Percentiles rank a stretch among this genome's conserved stretches.
phyloP scores from a whole-genome alignment of 2,888 invertebrate genomes.

The Polydrusus cervinus region DNA sequence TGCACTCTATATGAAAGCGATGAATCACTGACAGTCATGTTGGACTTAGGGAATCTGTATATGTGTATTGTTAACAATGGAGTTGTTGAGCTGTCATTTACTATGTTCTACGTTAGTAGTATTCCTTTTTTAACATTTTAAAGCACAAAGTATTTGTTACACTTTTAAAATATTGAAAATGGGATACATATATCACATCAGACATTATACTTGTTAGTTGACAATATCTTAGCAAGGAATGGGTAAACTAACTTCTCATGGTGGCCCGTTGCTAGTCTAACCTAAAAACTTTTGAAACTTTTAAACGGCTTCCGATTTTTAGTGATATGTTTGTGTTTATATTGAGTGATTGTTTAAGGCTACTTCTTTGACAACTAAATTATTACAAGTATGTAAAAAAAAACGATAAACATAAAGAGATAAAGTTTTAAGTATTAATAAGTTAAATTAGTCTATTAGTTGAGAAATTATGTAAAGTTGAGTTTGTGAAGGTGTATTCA shows the following conservation, averaged over 20 bases:
- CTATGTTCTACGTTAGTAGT: no score
- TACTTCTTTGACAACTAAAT: background rate
- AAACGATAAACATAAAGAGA: background rate
- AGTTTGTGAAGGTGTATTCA: no score
- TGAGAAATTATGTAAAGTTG: no score
- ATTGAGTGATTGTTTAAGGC: background rate
- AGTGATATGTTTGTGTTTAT: slow-evolving; percentile 21
- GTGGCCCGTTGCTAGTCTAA: slow-evolving; percentile 62
- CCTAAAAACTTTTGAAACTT: slow-evolving; percentile 33
- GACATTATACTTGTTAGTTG: background rate
- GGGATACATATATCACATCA: background rate
- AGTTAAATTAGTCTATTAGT: no score
- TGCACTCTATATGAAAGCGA: no score
- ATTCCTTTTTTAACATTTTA: background rate
- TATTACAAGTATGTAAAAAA: background rate
- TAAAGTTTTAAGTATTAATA: no score
- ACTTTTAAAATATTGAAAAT: background rate
- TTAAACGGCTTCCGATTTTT: slow-evolving; percentile 30
- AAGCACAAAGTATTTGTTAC: background rate
- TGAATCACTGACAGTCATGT: no score
- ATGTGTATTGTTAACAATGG: no score
- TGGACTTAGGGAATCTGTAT: no score
- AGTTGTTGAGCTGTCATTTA: no score
- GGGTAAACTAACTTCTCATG: slow-evolving; percentile 53
- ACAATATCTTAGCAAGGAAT: background rate